A percentile compares a stretch with the other conserved stretches of the same genome.
These are phyloP conservation scores for Strigamia crassipes DNA, from an alignment of 2,888 invertebrate species.

Conservation along the genomic window DNA sequence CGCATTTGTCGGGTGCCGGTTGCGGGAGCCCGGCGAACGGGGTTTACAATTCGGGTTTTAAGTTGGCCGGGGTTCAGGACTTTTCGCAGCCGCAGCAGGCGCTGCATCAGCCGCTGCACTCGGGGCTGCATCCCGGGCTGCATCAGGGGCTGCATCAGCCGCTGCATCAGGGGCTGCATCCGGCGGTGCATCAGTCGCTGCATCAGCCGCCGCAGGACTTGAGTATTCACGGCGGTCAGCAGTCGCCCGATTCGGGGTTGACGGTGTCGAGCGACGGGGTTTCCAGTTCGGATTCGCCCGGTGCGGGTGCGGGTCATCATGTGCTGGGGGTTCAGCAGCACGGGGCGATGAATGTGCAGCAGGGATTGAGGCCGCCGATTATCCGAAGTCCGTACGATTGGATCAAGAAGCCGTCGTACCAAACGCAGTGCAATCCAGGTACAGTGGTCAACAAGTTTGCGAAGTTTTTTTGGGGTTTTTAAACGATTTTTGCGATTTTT, in stretches of 20 bases:
- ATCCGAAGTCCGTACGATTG: slow-evolving; percentile 84
- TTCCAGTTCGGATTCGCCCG: slow-evolving; percentile 61
- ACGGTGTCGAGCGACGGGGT: slow-evolving; percentile 65
- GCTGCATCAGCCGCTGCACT: too few relatives aligned
- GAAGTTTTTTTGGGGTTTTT: too few relatives aligned
- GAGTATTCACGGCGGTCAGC: slow-evolving; percentile 47
- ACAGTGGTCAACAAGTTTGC: too few relatives aligned
- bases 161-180: too few relatives aligned
- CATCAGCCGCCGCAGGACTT: slow-evolving; percentile 1
- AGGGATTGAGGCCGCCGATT: slow-evolving; percentile 66
- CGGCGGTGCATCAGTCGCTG: background rate
- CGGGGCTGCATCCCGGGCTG: too few relatives aligned
- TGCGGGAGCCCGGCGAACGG: background rate
- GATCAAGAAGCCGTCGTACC: slow-evolving; percentile 89
- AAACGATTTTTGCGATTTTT: too few relatives aligned
- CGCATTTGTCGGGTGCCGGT: background rate
- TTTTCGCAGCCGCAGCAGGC: background rate
- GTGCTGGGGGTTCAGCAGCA: slow-evolving; percentile 59
- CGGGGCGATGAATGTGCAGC: slow-evolving; percentile 60
- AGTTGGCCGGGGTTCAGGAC: background rate
- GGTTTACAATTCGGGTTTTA: background rate
- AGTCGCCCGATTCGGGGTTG: slow-evolving; percentile 58
- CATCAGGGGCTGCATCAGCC: too few relatives aligned
- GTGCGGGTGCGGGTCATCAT: slow-evolving; percentile 52
- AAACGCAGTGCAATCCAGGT: slow-evolving; percentile 83